phyloP scores from a whole-genome alignment of 92 coral and sea anemone species.

The Palythoa grandis region DNA sequence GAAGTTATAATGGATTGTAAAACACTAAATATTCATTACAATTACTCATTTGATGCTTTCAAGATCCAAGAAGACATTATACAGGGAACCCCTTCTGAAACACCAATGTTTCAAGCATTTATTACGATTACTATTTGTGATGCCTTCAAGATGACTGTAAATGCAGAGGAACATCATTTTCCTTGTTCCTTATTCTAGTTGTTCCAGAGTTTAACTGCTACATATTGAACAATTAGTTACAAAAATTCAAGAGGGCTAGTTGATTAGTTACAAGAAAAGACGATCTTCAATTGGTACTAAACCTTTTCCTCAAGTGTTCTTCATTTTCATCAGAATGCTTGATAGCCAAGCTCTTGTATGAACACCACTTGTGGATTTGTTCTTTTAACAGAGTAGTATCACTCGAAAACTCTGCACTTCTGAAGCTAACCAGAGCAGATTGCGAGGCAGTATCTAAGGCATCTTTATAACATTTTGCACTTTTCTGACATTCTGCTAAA shows the following conservation, averaged over 20 bases:
- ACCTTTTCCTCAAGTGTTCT: constrained; percentile 40
- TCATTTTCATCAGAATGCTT: constrained; percentile 46
- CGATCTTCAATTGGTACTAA: not conserved
- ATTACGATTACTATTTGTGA: too few relatives aligned
- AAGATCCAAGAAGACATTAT: too few relatives aligned
- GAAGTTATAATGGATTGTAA: not conserved
- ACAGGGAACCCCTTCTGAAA: too few relatives aligned
- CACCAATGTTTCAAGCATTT: too few relatives aligned
- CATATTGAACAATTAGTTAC: too few relatives aligned
- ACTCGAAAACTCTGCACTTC: not conserved
- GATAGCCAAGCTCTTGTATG: constrained; percentile 24
- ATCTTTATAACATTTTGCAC: constrained; percentile 56
- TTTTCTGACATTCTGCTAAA: constrained; percentile 81
- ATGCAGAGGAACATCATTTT: too few relatives aligned
- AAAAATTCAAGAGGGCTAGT: too few relatives aligned
- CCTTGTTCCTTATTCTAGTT: too few relatives aligned
- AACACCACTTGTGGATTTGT: constrained; percentile 26
- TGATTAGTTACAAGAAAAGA: not conserved
- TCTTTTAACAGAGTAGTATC: not conserved
- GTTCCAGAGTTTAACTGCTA: too few relatives aligned
- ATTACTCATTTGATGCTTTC: too few relatives aligned
- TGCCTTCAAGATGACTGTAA: too few relatives aligned
- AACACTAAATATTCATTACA: too few relatives aligned
- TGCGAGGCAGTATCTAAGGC: constrained; percentile 56
- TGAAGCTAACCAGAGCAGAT: constrained; percentile 11